Percentiles rank a stretch among this genome's conserved stretches.
Evolutionary conservation across 2,797 vertebrate species (phyloP).

Genomic region (Phoeniculus purpureus): DNA sequence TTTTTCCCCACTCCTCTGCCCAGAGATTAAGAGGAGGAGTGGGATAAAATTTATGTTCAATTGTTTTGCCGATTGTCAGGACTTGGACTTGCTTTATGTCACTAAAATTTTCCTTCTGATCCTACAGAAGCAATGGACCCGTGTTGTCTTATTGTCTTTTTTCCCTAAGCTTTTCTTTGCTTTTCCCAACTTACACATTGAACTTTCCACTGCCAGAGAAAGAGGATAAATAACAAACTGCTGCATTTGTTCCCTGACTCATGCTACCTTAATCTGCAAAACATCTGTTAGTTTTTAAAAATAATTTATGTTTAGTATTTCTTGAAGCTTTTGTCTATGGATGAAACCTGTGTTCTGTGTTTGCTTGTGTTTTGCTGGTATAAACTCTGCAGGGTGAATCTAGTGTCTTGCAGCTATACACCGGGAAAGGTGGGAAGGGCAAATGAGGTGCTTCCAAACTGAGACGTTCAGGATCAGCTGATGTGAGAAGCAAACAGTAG

Average conservation of each 20-base stretch:
- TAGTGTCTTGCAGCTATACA: neutral
- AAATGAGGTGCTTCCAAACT: too few relatives aligned
- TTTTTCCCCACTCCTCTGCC: neutral
- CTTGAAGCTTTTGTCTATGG: neutral
- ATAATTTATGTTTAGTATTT: neutral
- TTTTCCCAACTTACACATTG: neutral
- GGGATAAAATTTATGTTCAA: neutral
- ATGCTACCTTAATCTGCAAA: neutral
- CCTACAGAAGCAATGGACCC: neutral
- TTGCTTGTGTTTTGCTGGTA: neutral
- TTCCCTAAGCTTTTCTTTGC: neutral
- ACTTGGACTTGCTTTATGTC: neutral
- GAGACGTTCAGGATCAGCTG: neutral
- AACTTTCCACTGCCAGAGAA: neutral
- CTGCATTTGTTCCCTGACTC: neutral
- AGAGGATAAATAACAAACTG: neutral
- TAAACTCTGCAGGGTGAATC: neutral
- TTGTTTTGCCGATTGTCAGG: neutral
- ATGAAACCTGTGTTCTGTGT: neutral
- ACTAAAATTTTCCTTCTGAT: neutral
- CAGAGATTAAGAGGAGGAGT: neutral
- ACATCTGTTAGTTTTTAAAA: neutral
- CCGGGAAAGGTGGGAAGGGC: neutral
- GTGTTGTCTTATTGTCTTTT: neutral
- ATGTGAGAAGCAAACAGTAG: neutral